Base-by-base conservation (phyloP, 2,113 vertebrate genomes). In the Gallinago paraguaiae region DNA sequence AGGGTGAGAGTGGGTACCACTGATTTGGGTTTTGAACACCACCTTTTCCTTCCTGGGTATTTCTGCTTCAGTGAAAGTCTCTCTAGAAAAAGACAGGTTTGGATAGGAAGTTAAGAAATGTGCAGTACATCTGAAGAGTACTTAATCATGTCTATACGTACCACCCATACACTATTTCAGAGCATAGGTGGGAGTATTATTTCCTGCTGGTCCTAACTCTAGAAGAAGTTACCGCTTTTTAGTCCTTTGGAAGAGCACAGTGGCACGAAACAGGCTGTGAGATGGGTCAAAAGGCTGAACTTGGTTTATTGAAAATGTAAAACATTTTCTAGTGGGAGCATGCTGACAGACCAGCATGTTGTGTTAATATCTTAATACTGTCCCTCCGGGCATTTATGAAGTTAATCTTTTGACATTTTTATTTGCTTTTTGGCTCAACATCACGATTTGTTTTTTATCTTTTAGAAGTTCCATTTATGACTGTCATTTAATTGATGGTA, bases 391-490 rank as follows among this genome's bases (percentile, higher is more conserved):
- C 84, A 69, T 69, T 88, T 91, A 61, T 31, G 39, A 82, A 95
- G 45, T 93, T 88, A 85, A 80, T 84, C 79, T 92, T 91, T 87
- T 95, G 92, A 82, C 25, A 54, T 51, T 93, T 91, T 83, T 90
- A 78, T 92, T 97, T 88, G 95, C 65, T 85, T 96, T 97, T 94
- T 94, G 48, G 39, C 82, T 97, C 61, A 95, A 69, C 25, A 23
- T 95, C 88, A 91, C 1, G 74, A 96, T 90, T 90, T 54, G 20
- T 90, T 97, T 96, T 96, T 96, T 94, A 82, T 96, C 78, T 96
- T 88, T 86, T 76, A 79, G 51, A 88, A 93, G 72, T 37, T 97
- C 54, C 4, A 17, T 96, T 97, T 97, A 87, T 91, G 88, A 75
- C 31, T 89, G 69, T 91, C 65, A 86, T 59, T 86, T 96, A 96